Evolutionary conservation across 2,888 invertebrate species (phyloP).

Genomic region (Smittia aterrima): DNA sequence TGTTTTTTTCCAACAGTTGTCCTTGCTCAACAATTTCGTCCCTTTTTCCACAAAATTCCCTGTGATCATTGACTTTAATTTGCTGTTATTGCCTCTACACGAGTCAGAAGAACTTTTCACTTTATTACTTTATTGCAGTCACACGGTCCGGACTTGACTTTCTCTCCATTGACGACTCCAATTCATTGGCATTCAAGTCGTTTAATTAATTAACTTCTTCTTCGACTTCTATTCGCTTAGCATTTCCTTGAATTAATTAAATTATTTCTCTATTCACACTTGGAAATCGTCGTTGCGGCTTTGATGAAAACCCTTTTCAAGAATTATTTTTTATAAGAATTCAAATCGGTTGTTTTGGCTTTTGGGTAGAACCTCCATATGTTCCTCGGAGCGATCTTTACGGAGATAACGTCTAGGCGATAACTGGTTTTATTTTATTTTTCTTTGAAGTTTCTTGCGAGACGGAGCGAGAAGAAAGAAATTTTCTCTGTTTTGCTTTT

Average conservation of each 20-base stretch:
- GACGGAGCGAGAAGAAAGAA: constrained; percentile 2
- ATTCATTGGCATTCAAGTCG: constrained; percentile 21
- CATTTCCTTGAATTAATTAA: constrained; percentile 32
- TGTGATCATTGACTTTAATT: constrained; percentile 40
- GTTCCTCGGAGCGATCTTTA: constrained; percentile 19
- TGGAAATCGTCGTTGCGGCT: not conserved
- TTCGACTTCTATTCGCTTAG: not conserved
- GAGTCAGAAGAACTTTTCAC: not conserved
- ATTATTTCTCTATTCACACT: constrained; percentile 29
- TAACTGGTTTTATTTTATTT: constrained; percentile 34
- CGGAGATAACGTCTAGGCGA: constrained; percentile 34
- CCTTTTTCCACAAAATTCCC: not conserved
- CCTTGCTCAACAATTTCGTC: constrained; percentile 1
- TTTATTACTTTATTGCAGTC: constrained; percentile 35
- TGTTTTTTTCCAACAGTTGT: constrained; percentile 14
- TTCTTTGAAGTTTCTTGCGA: constrained; percentile 17
- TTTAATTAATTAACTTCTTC: constrained; percentile 29
- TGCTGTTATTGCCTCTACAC: constrained; percentile 32
- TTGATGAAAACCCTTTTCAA: constrained; percentile 14
- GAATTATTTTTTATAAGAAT: constrained; percentile 2
- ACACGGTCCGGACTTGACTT: constrained; percentile 12
- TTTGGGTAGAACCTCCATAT: constrained; percentile 12
- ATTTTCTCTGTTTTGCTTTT: constrained; percentile 25
- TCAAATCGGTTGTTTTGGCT: not conserved
- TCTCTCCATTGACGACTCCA: constrained; percentile 14